phyloP scores from a whole-genome alignment of 2,797 vertebrate genomes.

The Alfaro cultratus region DNA sequence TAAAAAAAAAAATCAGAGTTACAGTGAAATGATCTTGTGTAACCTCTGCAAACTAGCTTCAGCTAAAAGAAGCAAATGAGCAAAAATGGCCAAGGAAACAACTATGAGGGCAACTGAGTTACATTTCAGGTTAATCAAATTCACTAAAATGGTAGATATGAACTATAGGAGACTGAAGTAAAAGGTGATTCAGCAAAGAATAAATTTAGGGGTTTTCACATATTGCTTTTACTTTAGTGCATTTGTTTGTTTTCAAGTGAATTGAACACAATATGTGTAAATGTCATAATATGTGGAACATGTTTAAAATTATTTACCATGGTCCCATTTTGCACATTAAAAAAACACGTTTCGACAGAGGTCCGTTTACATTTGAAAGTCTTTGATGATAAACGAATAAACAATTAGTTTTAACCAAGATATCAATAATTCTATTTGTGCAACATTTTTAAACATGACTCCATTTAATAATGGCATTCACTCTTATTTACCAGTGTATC shows the following conservation, averaged over 20 bases:
- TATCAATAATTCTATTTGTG: slow-evolving; percentile 1
- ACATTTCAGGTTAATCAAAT: neutral
- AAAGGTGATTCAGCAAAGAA: neutral
- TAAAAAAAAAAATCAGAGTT: neutral
- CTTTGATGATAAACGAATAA: neutral
- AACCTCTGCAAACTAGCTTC: neutral
- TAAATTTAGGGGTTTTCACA: neutral
- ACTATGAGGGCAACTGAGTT: neutral
- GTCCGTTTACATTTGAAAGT: neutral
- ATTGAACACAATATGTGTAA: neutral
- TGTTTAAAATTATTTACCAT: neutral
- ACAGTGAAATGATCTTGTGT: neutral
- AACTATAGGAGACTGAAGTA: neutral
- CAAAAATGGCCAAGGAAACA: neutral
- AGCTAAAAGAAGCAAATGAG: neutral
- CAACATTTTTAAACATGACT: neutral
- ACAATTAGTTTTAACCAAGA: neutral
- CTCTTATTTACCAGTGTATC: neutral
- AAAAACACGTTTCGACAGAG: neutral
- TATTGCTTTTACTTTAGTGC: neutral
- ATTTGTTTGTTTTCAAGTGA: neutral
- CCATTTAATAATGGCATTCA: neutral
- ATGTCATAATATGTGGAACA: neutral
- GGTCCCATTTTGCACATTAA: neutral
- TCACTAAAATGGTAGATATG: neutral